Conservation (phyloP, 1,140 invertebrate genomes). For the Phymastichus coffea region DNA sequence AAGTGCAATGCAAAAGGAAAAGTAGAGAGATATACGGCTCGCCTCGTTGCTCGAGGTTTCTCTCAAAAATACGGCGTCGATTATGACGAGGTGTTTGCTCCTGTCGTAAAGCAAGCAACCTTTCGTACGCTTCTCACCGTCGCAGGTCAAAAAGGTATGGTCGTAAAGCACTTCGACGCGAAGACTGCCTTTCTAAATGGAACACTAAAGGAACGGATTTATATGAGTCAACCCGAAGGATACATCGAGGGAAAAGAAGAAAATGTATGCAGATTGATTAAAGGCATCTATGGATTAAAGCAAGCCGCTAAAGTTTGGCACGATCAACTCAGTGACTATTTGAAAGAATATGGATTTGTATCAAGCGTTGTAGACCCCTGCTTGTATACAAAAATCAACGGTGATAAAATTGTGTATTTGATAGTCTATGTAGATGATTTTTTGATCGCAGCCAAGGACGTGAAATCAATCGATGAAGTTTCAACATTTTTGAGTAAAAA, state of each 20-base stretch:
- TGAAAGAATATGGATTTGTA: neutral
- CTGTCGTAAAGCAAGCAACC: too few species aligned
- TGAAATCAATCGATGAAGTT: neutral
- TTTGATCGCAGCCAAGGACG: neutral
- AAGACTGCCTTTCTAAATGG: too few species aligned
- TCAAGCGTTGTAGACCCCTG: neutral
- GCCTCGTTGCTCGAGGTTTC: constrained; percentile 4
- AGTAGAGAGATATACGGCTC: neutral
- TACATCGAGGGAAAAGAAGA: too few species aligned
- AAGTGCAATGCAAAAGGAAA: neutral
- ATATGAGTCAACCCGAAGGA: too few species aligned
- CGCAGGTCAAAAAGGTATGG: too few species aligned
- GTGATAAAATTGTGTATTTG: neutral
- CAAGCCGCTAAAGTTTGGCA: constrained; percentile 10
- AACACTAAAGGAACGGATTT: too few species aligned
- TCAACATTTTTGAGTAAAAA: neutral
- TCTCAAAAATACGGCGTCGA: neutral
- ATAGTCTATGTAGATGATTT: constrained; percentile 7
- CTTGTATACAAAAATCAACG: neutral
- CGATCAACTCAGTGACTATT: neutral
- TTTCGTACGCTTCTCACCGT: neutral
- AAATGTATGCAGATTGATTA: too few species aligned
- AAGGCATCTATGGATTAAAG: constrained; percentile 5
- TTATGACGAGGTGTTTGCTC: neutral
- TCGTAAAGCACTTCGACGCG: too few species aligned